Conservation (phyloP, 2,113 vertebrate species). For the Fukomys damarensis region DNA sequence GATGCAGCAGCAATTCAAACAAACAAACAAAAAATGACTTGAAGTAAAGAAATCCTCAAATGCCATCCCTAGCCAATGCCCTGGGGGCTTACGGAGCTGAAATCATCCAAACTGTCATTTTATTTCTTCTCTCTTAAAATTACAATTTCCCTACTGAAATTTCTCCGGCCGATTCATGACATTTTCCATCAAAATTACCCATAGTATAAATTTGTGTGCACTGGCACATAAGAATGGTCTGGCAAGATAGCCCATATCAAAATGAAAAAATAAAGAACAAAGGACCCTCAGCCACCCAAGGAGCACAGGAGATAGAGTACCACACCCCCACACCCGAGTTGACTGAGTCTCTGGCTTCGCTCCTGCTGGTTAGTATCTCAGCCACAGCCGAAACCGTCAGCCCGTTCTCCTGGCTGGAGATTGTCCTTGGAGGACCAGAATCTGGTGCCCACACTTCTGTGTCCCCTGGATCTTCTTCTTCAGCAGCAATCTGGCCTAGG, state of each 20-base stretch:
- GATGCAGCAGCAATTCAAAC: neutral
- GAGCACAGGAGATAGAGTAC: neutral
- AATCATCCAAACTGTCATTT: constrained; percentile 48
- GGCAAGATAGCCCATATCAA: neutral
- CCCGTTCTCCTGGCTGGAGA: neutral
- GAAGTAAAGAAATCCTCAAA: constrained; percentile 13
- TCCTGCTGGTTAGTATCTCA: no score
- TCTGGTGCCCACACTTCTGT: neutral
- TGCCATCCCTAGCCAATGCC: neutral
- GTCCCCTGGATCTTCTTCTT: neutral
- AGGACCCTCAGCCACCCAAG: neutral
- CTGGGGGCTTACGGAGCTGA: neutral
- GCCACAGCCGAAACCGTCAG: neutral
- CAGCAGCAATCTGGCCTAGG: neutral
- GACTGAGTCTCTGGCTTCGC: neutral
- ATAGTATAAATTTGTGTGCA: constrained; percentile 25
- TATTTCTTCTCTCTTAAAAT: constrained; percentile 58
- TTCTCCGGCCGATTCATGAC: constrained; percentile 3
- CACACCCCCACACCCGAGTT: accelerated
- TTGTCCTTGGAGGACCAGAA: neutral
- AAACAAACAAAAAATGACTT: neutral
- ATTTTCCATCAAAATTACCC: constrained; percentile 44
- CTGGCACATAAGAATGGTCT: neutral
- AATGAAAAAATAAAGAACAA: neutral
- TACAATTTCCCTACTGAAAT: constrained; percentile 40